Base-by-base conservation (phyloP, 2,888 invertebrate genomes). In the Cetonia aurata region DNA sequence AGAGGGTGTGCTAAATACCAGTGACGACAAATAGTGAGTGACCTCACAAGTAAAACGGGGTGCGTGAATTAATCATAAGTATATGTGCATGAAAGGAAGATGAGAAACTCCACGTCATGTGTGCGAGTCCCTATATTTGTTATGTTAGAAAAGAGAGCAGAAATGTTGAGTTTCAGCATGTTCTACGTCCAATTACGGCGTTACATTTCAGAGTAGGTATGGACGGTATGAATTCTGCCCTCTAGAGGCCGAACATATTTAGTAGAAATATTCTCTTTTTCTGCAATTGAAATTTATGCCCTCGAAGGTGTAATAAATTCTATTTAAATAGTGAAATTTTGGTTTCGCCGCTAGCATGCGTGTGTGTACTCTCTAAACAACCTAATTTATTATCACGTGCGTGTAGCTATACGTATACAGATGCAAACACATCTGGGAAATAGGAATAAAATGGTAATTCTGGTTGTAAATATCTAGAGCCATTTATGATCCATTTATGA, bases 231-330 rank as follows among this genome's bases (percentile, higher is more conserved):
- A 41, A 42, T 41, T 19, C 48, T 9, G 6, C 10, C 15, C 62
- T 37, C 62, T 10, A 12, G 62, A 31, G 62, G 33, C 37, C 15
- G 37, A 33, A 50, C 50, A 65, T 65, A 50, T 65, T 50, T 50
- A 50, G 62, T 37, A 25, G 33, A 65, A 65, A 50, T 50, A 65
- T 33, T 50, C 57, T 33, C 56, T 68, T 68, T 68, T 68, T 68
- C 57, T 68, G 31, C 67, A 57, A 68, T 68, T 68, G 67, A 68
- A 68, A 68, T 68, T 68, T 68, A 68, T 68, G 31, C 56, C 48
- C 67, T 48, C 67, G 33, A 57, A 68, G 57, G 67, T 41, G 48
- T 48, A 55, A 57, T 68, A 48, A 56, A 56, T 68, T 48, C 57
- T 25, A 41, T 48, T 68, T 56, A 48, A 68, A 56, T 57, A 65